Base-by-base conservation (phyloP, 2,888 invertebrate genomes). In the Miltochrista miniata region DNA sequence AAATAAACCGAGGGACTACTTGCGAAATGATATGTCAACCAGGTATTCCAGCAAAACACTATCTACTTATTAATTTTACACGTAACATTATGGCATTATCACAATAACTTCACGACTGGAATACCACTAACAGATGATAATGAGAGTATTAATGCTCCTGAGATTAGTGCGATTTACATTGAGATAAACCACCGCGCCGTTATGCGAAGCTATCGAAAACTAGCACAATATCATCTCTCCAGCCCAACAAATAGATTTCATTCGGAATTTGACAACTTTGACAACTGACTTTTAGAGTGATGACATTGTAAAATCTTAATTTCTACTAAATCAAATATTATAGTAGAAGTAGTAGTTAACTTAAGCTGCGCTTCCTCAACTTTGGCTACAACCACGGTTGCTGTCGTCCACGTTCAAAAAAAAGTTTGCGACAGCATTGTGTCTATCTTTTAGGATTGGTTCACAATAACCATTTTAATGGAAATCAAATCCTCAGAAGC, bases 11-110 rank as follows among this genome's bases (percentile, higher is more conserved):
- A 71, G 76, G 79, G 76, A 80, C 74, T 79, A 84, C 84, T 89
- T 87, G 86, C 85, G 86, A 89, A 87, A 88, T 73, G 82, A 80
- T 81, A 83, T 83, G 86, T 84, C 87, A 87, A 86, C 72, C 74
- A 58, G 70, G 57, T 67, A 40, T 61, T 71, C 8, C 34, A 51
- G 29, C n/a, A 38, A 35, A 48, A 54, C 54, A 58, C 53, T 51
- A 50, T 34, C 40, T 48, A 29, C 18, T 18, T 56, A 30, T 50
- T 37, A 40, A 56, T 40, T 54, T 51, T 53, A 48, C 24, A 50
- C 33, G 40, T 45, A 54, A 24, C 18, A 24, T 5, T 61, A n/a
- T 45, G 24, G 39, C 14, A 46, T 42, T 24, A 37, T 44, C 44
- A 47, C 44, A 61, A 12, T 50, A 56, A 37, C 56, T 46, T 47